Evolutionary conservation across 1,140 invertebrate species (phyloP).

Genomic region (Formica selysi): DNA sequence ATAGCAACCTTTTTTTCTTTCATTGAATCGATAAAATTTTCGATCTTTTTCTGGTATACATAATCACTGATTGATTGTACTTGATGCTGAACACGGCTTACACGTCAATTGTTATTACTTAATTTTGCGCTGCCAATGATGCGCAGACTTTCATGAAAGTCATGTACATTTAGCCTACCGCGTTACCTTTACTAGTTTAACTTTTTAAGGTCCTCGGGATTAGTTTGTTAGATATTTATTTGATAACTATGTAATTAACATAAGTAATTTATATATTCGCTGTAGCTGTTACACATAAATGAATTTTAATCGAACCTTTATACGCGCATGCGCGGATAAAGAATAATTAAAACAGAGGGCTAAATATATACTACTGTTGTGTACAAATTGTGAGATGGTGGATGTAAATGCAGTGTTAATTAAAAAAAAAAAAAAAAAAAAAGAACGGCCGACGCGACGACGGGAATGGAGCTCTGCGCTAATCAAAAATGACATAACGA

Average conservation of each 20-base stretch:
- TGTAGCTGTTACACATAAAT: slow-evolving; percentile 30
- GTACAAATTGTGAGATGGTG: slow-evolving; percentile 15
- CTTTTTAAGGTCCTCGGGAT: slow-evolving; percentile 40
- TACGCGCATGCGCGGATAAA: slow-evolving; percentile 13
- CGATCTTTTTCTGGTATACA: neutral
- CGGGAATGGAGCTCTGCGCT: slow-evolving; percentile 45
- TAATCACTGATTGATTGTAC: neutral
- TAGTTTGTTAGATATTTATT: slow-evolving; percentile 37
- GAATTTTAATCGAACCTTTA: slow-evolving; percentile 12
- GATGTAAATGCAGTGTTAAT: slow-evolving; percentile 32
- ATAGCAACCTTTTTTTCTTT: neutral
- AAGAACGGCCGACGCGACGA: slow-evolving; percentile 22
- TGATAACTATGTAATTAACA: slow-evolving; percentile 13
- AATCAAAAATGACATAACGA: slow-evolving; percentile 45
- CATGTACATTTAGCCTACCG: slow-evolving; percentile 42
- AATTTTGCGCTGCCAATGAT: slow-evolving; percentile 11
- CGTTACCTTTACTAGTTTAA: slow-evolving; percentile 41
- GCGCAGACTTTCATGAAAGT: slow-evolving; percentile 19
- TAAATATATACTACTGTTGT: slow-evolving; percentile 41
- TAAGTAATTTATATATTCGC: slow-evolving; percentile 38
- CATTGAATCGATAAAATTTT: slow-evolving; percentile 8
- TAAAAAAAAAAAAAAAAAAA: slow-evolving; percentile 19
- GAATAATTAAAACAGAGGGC: slow-evolving; percentile 53
- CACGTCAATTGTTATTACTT: slow-evolving; percentile 21
- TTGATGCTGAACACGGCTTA: slow-evolving; percentile 9